These are phyloP conservation scores for Dipodomys ordii DNA, from an alignment of 2,113 vertebrate genomes.

Conservation along the genomic window DNA sequence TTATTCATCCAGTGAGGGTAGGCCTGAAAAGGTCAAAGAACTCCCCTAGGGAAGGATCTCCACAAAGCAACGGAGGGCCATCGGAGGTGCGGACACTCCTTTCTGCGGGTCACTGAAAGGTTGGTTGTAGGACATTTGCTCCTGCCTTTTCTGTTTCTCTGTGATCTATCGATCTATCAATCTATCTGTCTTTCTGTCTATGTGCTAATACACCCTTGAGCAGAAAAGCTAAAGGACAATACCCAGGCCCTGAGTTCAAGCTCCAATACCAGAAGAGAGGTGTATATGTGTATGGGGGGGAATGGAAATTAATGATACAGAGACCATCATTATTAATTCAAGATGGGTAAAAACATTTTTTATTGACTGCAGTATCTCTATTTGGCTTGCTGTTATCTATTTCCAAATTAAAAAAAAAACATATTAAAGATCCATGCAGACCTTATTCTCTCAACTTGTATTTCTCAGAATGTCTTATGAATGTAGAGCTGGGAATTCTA, in stretches of 20 bases:
- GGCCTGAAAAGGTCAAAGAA: not conserved
- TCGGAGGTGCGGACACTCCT: not conserved
- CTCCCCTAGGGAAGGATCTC: not conserved
- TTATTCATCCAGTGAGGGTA: not conserved
- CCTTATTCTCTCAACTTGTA: not conserved
- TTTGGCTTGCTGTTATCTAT: not conserved
- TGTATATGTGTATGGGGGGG: too few relatives aligned
- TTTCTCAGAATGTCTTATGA: constrained; percentile 4
- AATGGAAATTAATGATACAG: not conserved
- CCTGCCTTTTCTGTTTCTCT: not conserved
- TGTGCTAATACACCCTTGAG: too few relatives aligned
- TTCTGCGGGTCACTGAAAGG: not conserved
- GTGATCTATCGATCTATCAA: too few relatives aligned
- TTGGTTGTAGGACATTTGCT: not conserved
- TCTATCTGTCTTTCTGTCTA: too few relatives aligned
- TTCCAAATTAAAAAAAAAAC: not conserved
- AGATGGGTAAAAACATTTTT: constrained; percentile 16
- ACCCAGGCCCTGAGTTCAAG: too few relatives aligned
- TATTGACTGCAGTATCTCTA: not conserved
- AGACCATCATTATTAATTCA: not conserved
- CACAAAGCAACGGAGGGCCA: not conserved
- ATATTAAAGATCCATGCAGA: constrained; percentile 7
- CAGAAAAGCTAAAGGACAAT: too few relatives aligned
- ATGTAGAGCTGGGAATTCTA: not conserved
- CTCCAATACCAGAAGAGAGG: too few relatives aligned